These are phyloP conservation scores for Laticauda laticaudata DNA, from an alignment of 2,113 vertebrate species.

Conservation along the genomic window DNA sequence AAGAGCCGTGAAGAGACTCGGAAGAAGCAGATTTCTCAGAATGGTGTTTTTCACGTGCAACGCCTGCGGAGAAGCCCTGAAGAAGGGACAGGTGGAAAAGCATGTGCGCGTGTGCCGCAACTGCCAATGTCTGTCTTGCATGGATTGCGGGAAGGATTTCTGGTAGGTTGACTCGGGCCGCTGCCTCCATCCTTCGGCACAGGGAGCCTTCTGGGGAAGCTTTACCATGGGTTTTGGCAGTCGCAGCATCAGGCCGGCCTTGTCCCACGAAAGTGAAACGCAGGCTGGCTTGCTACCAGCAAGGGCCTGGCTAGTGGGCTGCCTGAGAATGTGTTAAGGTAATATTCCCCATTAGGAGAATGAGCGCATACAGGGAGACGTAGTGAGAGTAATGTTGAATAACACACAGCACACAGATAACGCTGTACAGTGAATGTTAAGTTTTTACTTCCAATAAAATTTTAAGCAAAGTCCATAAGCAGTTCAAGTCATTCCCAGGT, in stretches of 20 bases:
- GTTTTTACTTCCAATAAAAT: no score
- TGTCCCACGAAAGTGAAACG: background rate
- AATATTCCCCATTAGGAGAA: no score
- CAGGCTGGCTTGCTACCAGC: no score
- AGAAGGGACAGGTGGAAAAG: conserved; percentile 92
- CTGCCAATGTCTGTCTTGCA: conserved; percentile 87
- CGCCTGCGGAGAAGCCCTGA: conserved; percentile 89
- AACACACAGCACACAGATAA: no score
- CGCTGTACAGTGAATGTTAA: no score
- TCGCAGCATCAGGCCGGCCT: background rate
- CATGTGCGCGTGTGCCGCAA: conserved; percentile 79
- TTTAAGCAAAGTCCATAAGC: no score
- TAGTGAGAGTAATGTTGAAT: no score
- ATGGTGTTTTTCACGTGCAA: conserved; percentile 97
- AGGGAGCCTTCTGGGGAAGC: background rate
- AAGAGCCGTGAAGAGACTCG: background rate
- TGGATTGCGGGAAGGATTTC: conserved; percentile 95
- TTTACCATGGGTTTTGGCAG: background rate
- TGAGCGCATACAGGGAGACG: no score
- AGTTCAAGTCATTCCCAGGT: no score
- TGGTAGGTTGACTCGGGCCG: conserved; percentile 72
- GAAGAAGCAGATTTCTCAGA: background rate
- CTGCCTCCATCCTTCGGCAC: background rate
- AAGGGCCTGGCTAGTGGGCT: background rate
- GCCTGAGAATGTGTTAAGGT: background rate